Evolutionary conservation across 2,113 vertebrate species (phyloP).

Genomic region (rat (Rattus norvegicus)): DNA sequence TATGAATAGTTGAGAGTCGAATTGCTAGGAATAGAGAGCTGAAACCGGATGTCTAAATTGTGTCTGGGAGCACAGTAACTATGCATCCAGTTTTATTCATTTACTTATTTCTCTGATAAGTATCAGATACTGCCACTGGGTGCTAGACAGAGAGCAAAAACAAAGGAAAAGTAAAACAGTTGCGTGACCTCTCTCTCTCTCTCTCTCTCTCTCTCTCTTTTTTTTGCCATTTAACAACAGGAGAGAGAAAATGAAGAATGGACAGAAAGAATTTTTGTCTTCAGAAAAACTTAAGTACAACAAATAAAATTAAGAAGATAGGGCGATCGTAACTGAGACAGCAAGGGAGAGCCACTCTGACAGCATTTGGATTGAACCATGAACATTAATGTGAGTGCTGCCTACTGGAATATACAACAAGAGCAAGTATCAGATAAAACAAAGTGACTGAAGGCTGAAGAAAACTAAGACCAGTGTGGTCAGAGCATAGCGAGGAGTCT

Average conservation of each 20-base stretch:
- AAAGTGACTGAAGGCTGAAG: neutral
- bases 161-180: neutral
- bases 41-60: neutral
- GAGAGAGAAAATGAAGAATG: neutral
- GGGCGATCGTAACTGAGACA: neutral
- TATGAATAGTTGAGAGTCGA: neutral
- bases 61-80: neutral
- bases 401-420: neutral
- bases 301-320: neutral
- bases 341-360: neutral
- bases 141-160: neutral
- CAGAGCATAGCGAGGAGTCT: accelerated
- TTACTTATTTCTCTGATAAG: neutral
- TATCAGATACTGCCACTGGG: neutral
- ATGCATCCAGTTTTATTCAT: neutral
- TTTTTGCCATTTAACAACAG: neutral
- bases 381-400: neutral
- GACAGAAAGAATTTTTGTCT: neutral
- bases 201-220: no score
- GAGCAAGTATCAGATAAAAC: neutral
- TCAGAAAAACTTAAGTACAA: neutral
- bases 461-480: neutral
- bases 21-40: neutral
- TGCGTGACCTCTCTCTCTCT: neutral
- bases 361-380: neutral